Base-by-base conservation (phyloP, 2,797 vertebrate species). In the Rhinichthys osculus region DNA sequence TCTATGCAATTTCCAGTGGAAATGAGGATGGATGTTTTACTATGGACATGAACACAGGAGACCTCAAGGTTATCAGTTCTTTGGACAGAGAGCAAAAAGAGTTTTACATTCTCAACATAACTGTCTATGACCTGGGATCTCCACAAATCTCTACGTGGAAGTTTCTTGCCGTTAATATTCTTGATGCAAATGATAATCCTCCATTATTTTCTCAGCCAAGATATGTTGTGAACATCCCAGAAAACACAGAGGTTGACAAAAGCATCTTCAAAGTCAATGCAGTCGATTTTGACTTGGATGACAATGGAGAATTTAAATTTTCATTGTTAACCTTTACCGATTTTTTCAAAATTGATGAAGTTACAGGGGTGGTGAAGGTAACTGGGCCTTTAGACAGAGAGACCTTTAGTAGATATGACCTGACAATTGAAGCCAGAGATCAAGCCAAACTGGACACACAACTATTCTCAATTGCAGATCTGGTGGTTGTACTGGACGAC, bases 21-120 rank as follows among this genome's bases (percentile, higher is more conserved):
- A 98, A 97, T 4, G 97, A 98, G 19, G 96, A 97, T 11, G 97
- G 97, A 14, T 97, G 97, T 87, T 99, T 99, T 93, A 92, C 93
- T 64, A 95, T 98, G 79, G 96, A 97, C 82, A 94, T 94, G n/a
- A 97, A 97, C 89, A 94, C 96, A 0, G 98, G 98, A 14, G 92
- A 96, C 5, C 96, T 99, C 72, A 91, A 85, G 19, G 87, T 99
- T 27, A 94, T 96, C 79, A 97, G 96, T 87, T 91, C 95, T 7
- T 92, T 99, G 87, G 98, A 99, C 90, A 94, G 97, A 85, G 98
- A 99, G 90, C 90, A 35, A 74, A 98, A 96, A 89, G 96, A 94
- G 82, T 98, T 98, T 90, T 99, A 98, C 87, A 96, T 97, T 89
- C 94, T 99, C 88, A 99, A 99, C 85, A 92, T 99, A 91, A 98